Percentiles rank a stretch among this genome's conserved stretches.
phyloP scores from a whole-genome alignment of 1,140 invertebrate species.

The Aphidius gifuensis region DNA sequence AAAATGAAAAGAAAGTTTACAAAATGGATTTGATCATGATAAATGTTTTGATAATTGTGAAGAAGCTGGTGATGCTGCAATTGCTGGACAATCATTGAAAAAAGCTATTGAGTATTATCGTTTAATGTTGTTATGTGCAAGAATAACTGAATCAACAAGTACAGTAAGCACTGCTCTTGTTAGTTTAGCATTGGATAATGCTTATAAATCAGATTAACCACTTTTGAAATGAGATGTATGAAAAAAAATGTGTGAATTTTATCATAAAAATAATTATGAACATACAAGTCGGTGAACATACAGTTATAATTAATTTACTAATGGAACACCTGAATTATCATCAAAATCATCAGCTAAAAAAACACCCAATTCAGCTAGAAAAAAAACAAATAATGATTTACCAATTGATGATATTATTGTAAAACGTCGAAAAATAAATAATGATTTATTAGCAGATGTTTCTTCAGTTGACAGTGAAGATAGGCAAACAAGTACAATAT shows the following conservation, averaged over 20 bases:
- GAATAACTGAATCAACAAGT: conserved; percentile 51
- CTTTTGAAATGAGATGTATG: conserved; percentile 64
- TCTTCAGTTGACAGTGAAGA: conserved; percentile 8
- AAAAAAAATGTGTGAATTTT: conserved; percentile 57
- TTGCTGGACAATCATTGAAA: conserved; percentile 64
- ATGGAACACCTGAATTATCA: conserved; percentile 40
- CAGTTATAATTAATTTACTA: conserved; percentile 61
- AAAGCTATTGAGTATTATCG: conserved; percentile 77
- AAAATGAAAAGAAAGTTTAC: conserved; percentile 8
- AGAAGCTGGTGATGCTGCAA: conserved; percentile 76
- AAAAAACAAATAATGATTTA: conserved; percentile 21
- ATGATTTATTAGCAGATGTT: conserved; percentile 5
- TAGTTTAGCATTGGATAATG: conserved; percentile 70
- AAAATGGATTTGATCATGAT: conserved; percentile 53
- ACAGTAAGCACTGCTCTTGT: conserved; percentile 39
- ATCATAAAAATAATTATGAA: conserved; percentile 54
- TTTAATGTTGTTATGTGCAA: conserved; percentile 72
- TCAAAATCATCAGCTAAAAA: conserved; percentile 5
- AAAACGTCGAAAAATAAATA: conserved; percentile 25
- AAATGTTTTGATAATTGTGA: conserved; percentile 71
- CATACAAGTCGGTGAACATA: conserved; percentile 59
- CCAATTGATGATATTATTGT: conserved; percentile 13
- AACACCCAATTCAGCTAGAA: conserved; percentile 12
- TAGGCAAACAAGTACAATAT: background rate
- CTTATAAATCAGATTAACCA: conserved; percentile 58